Base-by-base conservation (phyloP, 2,113 vertebrate species). In the Dendrocopos noguchii region DNA sequence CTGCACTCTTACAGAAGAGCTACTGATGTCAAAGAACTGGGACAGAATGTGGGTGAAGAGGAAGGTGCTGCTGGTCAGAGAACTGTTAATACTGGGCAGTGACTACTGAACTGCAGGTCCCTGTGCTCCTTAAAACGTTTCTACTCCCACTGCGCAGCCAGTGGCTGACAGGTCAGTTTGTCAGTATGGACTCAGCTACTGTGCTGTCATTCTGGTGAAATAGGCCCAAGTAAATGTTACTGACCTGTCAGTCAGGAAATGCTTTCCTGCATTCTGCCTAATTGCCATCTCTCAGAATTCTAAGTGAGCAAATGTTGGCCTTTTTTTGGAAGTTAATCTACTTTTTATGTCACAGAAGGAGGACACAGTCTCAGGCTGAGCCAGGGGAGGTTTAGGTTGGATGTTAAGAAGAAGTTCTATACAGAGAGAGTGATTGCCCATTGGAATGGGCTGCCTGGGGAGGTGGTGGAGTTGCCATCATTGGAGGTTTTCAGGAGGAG, bases 121-220 rank as follows among this genome's bases (percentile, higher is more conserved):
- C 7, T 12, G 1, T 21, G 55, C 59, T 79, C 25, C 55, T n/a
- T 25, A 29, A 8, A 17, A 2, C 7, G 8, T 46, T 66, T 36
- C n/a, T 77, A 18, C 46, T 61, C 20, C 36, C 53, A 27, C 60
- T 77, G 61, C 25, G 5, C 0, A 8, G 34, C 33, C 42, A 15
- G 10, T 47, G 60, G 25, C 36, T 44, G 28, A 9, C 0, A 0
- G 2, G 14, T 34, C 10, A 0, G 14, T 59, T 7, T 18, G 27
- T n/a, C 61, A 6, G 34, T 15, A 44, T 0, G 0, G 27, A 25
- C 50, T 56, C 46, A n/a, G 70, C 27, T 24, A 2, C 44, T 53
- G 47, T 25, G 55, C 90, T 87, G 42, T 4, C 18, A 4, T 36
- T 66, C 20, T 64, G 56, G 3, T 12, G 12, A 47, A 42, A 33